Evolutionary conservation across 2,888 invertebrate species (phyloP).

Genomic region (Abrostola tripartita): DNA sequence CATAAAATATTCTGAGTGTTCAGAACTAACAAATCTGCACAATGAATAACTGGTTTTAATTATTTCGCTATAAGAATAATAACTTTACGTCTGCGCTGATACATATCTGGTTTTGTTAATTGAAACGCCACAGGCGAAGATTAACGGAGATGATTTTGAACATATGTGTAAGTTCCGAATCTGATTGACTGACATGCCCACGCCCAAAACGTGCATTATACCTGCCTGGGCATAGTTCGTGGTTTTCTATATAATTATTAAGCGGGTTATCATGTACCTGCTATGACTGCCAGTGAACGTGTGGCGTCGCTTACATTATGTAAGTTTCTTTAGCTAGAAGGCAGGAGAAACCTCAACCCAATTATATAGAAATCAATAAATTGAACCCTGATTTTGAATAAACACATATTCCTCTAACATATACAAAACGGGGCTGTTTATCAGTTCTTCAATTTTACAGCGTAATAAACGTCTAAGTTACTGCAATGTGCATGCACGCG

Average conservation of each 20-base stretch:
- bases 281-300: too few relatives aligned
- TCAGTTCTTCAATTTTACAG: slow-evolving; percentile 56
- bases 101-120: slow-evolving; percentile 44
- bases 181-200: slow-evolving; percentile 10
- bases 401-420: background rate
- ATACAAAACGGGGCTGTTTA: slow-evolving; percentile 27
- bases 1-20: slow-evolving; percentile 9
- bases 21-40: slow-evolving; percentile 8
- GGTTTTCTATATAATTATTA: slow-evolving; percentile 10
- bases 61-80: slow-evolving; percentile 11
- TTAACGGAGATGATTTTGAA: slow-evolving; percentile 13
- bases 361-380: too few relatives aligned
- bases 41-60: slow-evolving; percentile 24
- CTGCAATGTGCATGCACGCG: slow-evolving; percentile 41
- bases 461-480: slow-evolving; percentile 53
- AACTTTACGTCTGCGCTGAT: slow-evolving; percentile 8
- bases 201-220: background rate
- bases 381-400: slow-evolving; percentile 5
- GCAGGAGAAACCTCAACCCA: too few relatives aligned
- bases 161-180: slow-evolving; percentile 18
- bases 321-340: too few relatives aligned
- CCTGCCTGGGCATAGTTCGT: background rate
- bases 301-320: background rate
- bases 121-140: slow-evolving; percentile 15
- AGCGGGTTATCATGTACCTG: slow-evolving; percentile 11